A percentile compares a stretch with the other conserved stretches of the same genome.
These are phyloP conservation scores for Distichodus sexfasciatus DNA, from an alignment of 2,797 vertebrate genomes.

Conservation along the genomic window DNA sequence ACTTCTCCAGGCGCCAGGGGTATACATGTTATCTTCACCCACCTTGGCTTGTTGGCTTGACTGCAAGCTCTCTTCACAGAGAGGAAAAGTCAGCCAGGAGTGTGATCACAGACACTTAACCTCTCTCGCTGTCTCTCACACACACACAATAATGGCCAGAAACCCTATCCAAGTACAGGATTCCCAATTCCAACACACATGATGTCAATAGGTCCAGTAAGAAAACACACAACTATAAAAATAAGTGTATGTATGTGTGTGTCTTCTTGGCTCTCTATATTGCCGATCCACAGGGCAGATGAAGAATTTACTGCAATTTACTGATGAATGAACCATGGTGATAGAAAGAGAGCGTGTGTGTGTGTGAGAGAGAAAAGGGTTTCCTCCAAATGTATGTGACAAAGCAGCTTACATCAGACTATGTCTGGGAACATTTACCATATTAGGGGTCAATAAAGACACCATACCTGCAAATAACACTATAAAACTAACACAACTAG, in stretches of 20 bases:
- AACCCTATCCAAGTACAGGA: not conserved
- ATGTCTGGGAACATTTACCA: slow-evolving; percentile 20
- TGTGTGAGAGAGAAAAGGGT: not conserved
- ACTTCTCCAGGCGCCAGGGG: not conserved
- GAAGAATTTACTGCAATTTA: not conserved
- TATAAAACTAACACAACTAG: not conserved
- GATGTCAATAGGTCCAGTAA: not conserved
- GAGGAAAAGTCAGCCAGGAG: not conserved
- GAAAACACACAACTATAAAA: not conserved
- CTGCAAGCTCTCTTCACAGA: slow-evolving; percentile 1
- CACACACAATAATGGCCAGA: slow-evolving; percentile 21
- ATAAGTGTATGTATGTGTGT: not conserved
- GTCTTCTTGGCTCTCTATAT: not conserved
- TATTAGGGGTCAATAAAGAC: slow-evolving; percentile 23
- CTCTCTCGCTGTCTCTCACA: not conserved
- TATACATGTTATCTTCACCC: not conserved
- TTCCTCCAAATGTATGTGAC: not conserved
- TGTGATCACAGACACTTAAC: not conserved
- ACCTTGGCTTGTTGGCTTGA: not conserved
- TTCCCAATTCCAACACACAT: not conserved
- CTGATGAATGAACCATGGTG: not conserved
- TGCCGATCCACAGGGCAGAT: too few species aligned
- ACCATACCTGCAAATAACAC: slow-evolving; percentile 15
- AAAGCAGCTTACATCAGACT: not conserved
- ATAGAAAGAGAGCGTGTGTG: not conserved